A percentile compares a stretch with the other conserved stretches of the same genome.
Evolutionary conservation across 2,888 invertebrate genomes (phyloP).

Genomic region (Cremastobaeus sp.): DNA sequence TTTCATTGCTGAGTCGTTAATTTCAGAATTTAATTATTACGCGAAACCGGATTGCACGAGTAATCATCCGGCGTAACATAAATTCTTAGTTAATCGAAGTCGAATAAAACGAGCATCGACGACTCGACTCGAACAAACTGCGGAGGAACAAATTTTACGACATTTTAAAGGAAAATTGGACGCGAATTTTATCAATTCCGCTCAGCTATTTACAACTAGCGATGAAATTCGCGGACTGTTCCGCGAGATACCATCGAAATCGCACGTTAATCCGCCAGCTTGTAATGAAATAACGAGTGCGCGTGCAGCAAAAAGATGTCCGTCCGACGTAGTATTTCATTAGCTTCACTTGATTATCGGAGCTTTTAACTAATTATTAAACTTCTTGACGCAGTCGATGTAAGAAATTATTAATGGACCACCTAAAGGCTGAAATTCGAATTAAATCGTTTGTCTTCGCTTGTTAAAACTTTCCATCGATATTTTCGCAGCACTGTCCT

Average conservation of each 20-base stretch:
- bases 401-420: no score
- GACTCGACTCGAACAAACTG: constrained; percentile 21
- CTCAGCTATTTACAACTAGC: constrained; percentile 10
- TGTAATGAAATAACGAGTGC: constrained; percentile 27
- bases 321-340: constrained; percentile 34
- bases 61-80: constrained; percentile 42
- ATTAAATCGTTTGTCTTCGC: no score
- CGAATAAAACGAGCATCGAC: constrained; percentile 28
- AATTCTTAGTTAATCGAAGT: constrained; percentile 49
- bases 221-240: constrained; percentile 8
- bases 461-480: no score
- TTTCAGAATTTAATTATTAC: constrained; percentile 53
- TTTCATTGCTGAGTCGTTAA: constrained; percentile 45
- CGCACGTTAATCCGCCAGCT: constrained; percentile 25
- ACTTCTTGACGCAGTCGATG: constrained; percentile 7
- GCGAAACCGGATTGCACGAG: constrained; percentile 49
- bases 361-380: constrained; percentile 15
- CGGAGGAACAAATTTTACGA: constrained; percentile 36
- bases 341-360: constrained; percentile 38
- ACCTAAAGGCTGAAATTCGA: no score
- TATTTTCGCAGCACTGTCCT: no score
- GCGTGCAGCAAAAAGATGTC: constrained; percentile 14
- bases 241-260: constrained; percentile 6
- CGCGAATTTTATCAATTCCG: constrained; percentile 21
- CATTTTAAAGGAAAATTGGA: constrained; percentile 33